Percentiles rank a stretch among this genome's conserved stretches.
Evolutionary conservation across 37 sponge, comb jelly and placozoan genomes (phyloP).

Genomic region (Spongia lamella): DNA sequence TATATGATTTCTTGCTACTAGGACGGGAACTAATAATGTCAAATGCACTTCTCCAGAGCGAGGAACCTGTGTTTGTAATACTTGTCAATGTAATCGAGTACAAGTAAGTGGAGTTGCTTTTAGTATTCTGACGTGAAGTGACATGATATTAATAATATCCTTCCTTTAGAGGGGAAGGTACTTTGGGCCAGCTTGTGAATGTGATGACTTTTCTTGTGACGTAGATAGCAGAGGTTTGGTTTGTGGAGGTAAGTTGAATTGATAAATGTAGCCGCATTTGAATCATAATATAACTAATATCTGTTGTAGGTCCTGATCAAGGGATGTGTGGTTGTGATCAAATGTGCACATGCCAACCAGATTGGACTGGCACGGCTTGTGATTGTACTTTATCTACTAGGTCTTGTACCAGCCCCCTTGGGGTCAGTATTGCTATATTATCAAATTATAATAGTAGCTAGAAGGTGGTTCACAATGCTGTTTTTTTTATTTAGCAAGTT

Average conservation of each 20-base stretch:
- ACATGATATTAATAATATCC: too few relatives aligned
- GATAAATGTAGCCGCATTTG: too few relatives aligned
- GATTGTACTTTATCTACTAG: too few relatives aligned
- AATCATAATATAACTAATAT: too few relatives aligned
- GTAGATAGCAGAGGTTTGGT: neutral
- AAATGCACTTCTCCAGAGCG: slow-evolving; percentile 42
- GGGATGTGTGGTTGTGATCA: slow-evolving; percentile 26
- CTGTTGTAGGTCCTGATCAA: neutral
- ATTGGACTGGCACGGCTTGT: too few relatives aligned
- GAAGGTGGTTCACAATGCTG: too few relatives aligned
- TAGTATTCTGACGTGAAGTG: too few relatives aligned
- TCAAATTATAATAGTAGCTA: too few relatives aligned
- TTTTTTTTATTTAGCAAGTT: too few relatives aligned
- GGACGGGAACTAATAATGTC: slow-evolving; percentile 13
- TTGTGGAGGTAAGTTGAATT: slow-evolving; percentile 24
- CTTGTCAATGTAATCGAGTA: slow-evolving; percentile 31
- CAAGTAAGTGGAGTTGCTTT: neutral
- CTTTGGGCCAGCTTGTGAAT: slow-evolving; percentile 69
- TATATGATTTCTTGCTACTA: neutral
- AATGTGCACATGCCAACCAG: slow-evolving; percentile 4
- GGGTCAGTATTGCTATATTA: too few relatives aligned
- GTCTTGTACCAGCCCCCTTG: too few relatives aligned
- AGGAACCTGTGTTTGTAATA: slow-evolving; percentile 65
- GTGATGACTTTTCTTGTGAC: slow-evolving; percentile 48
- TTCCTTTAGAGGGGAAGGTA: slow-evolving; percentile 10